Evolutionary conservation across 2,888 invertebrate genomes (phyloP).

Genomic region (Nemoura dubitans): DNA sequence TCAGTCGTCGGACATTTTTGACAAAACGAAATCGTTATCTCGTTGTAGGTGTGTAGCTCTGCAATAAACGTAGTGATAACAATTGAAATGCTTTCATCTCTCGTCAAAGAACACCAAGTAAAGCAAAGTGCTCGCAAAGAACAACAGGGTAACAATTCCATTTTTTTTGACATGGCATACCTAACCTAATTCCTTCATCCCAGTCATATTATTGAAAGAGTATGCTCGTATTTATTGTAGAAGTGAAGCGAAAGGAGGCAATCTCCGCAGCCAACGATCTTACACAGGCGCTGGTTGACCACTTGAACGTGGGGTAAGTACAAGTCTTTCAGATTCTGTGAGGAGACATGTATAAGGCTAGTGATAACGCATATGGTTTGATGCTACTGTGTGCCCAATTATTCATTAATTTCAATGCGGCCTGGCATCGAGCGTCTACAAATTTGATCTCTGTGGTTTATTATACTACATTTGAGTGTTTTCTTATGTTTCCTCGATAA

Average conservation of each 20-base stretch:
- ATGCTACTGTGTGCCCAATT: too few relatives aligned
- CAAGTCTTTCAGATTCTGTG: conserved; percentile 41
- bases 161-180: conserved; percentile 55
- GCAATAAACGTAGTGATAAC: not conserved
- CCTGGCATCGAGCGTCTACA: too few relatives aligned
- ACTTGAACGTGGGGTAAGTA: conserved; percentile 94
- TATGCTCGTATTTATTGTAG: conserved; percentile 65
- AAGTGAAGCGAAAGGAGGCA: conserved; percentile 92
- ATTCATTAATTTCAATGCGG: too few relatives aligned
- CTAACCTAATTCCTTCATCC: not conserved
- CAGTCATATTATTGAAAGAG: not conserved
- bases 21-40: not conserved
- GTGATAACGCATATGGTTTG: too few relatives aligned
- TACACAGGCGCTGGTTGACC: conserved; percentile 94
- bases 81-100: conserved; percentile 76
- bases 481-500: too few relatives aligned
- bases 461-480: too few relatives aligned
- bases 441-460: too few relatives aligned
- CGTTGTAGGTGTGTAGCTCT: not conserved
- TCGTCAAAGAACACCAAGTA: conserved; percentile 88
- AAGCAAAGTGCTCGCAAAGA: conserved; percentile 82
- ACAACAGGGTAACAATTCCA: conserved; percentile 73
- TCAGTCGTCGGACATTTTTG: too few relatives aligned
- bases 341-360: too few relatives aligned
- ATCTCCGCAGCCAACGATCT: conserved; percentile 91